Evolutionary conservation across 2,113 vertebrate species (phyloP), one percentile per base, ranked within the genome.

Genomic region (Micronycteris hirsuta): DNA sequence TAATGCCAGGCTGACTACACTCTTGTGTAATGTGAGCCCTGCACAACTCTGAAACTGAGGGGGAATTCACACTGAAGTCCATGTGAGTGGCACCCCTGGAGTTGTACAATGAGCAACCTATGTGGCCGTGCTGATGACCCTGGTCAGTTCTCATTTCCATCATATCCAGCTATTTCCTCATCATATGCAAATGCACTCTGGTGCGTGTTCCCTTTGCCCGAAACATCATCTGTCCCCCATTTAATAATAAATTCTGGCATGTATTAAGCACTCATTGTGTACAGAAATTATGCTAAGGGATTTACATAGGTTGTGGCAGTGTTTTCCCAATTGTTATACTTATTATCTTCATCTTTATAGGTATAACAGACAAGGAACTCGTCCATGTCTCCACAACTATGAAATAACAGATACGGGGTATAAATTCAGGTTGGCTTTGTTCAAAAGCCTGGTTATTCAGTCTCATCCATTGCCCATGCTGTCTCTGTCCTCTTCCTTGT

Each of bases 301-400:
- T 31, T 63, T 61, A 47, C 58, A 88, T 78, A 41, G 33, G 54
- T 26, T 1, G 41, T 31, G 63, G 4, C 15, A 45, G n/a, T 33
- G 15, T 38, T 94, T 88, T 94, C 45, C 63, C 63, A 80, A 52
- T 78, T 11, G 36, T 22, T 67, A 5, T 41, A 71, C 58, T 67
- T 63, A 41, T 38, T 38, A 26, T 52, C 13, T 68, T n/a, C 33
- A 58, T 71, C 89, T 91, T 89, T 65, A 41, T 28, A 91, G 22
- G 9, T 76, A 54, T 68, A 24, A 77, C 31, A 81, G 52, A 58
- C 28, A 36, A 94, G 47, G n/a, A 70, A 31, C 15, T 80, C 63
- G 20, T 4, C 11, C 7, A 16, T 6, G 3, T 61, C 36, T 22
- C 28, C 22, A 83, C 1, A n/a, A 7, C 9, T 56, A 31, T 8